These are phyloP conservation scores for Campylorhamphus procurvoides DNA, from an alignment of 2,113 vertebrate species.

Conservation along the genomic window DNA sequence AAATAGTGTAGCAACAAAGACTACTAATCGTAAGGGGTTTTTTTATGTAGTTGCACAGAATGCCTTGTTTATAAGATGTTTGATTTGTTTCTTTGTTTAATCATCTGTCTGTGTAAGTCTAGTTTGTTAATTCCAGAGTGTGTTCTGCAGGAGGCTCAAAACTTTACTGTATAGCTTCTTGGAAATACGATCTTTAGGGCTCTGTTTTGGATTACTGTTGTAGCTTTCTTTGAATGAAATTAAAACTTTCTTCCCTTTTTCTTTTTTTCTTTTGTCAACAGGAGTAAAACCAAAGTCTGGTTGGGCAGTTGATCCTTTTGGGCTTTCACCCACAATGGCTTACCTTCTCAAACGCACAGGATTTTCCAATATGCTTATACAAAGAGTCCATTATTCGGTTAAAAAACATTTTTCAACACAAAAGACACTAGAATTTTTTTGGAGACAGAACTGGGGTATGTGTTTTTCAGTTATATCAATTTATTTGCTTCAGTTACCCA, in stretches of 20 bases:
- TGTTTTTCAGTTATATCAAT: neutral
- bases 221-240: neutral
- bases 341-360: slow-evolving; percentile 89
- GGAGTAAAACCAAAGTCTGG: slow-evolving; percentile 86
- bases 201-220: neutral
- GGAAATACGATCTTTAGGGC: neutral
- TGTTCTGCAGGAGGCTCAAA: neutral
- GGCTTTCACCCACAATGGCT: slow-evolving; percentile 90
- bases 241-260: neutral
- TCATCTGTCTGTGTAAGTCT: neutral
- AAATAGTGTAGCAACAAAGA: neutral
- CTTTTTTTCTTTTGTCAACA: slow-evolving; percentile 33
- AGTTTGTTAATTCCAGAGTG: neutral
- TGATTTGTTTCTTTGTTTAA: neutral
- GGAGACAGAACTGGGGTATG: slow-evolving; percentile 95
- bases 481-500: neutral
- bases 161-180: neutral
- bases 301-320: slow-evolving; percentile 93
- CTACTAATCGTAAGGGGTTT: neutral
- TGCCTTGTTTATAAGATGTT: neutral
- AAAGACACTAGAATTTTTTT: slow-evolving; percentile 88
- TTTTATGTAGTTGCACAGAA: neutral
- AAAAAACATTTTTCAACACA: slow-evolving; percentile 88
- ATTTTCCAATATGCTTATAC: slow-evolving; percentile 88
- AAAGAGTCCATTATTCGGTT: slow-evolving; percentile 89